A percentile compares a stretch with the other conserved stretches of the same genome.
Evolutionary conservation across 2,113 vertebrate genomes (phyloP).

Genomic region (Planiliza haematocheilus): DNA sequence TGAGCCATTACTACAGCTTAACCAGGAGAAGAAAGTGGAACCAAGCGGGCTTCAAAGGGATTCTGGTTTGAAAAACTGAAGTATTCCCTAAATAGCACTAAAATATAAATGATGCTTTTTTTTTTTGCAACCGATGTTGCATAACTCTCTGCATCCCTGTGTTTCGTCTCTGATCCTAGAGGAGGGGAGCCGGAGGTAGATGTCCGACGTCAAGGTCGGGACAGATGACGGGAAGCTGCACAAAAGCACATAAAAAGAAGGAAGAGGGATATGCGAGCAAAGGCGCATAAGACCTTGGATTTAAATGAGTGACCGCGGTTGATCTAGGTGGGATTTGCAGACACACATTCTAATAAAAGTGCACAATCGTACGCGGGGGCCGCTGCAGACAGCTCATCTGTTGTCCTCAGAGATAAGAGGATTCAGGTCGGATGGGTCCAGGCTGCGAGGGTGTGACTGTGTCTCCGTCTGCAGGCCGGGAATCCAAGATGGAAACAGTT

Average conservation of each 20-base stretch:
- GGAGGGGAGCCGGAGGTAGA: neutral
- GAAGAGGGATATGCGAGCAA: conserved; percentile 19
- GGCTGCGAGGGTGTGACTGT: conserved; percentile 53
- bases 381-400: conserved; percentile 64
- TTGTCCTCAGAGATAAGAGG: conserved; percentile 59
- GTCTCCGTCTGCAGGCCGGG: conserved; percentile 40
- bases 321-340: conserved; percentile 35
- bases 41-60: conserved; percentile 21
- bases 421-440: conserved; percentile 40
- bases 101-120: neutral
- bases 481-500: conserved; percentile 8
- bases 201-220: conserved; percentile 29
- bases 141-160: neutral
- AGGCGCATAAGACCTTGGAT: conserved; percentile 37
- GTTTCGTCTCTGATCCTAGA: conserved; percentile 29
- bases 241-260: conserved; percentile 8
- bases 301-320: conserved; percentile 37
- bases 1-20: conserved; percentile 48
- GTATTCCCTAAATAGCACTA: neutral
- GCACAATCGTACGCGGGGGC: neutral
- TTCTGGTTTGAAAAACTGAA: conserved; percentile 1
- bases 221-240: conserved; percentile 9
- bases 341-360: conserved; percentile 35
- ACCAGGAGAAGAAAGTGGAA: conserved; percentile 32
- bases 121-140: neutral